Evolutionary conservation across 1,140 invertebrate genomes (phyloP), one percentile per base, ranked within the genome.

Genomic region (Ostrea denselamellosa): DNA sequence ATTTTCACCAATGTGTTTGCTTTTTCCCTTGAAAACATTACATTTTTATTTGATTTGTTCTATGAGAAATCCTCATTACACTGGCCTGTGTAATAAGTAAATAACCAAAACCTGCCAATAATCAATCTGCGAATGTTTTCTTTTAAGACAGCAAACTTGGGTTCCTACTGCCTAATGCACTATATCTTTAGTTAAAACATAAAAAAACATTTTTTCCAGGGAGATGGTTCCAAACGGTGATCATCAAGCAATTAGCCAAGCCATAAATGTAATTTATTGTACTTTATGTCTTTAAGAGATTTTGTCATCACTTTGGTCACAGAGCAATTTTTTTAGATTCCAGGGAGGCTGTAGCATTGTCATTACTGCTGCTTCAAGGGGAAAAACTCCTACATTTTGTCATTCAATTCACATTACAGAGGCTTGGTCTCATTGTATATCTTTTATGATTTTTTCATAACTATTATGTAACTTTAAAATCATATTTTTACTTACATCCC

Each of bases 31-130:
- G 68, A 25, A 77, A 77, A 77, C 68, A 77, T 77, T 77, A 77
- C 68, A 77, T 77, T 77, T 77, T 62, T 22, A 77, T 22, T 34
- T 8, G 25, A 77, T 77, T 77, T 77, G 68, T 77, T 77, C 68
- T 44, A 25, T 25, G 25, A 12, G 28, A 34, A 77, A 28, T 9
- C 68, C 25, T 77, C 17, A 77, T 77, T 77, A 25, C 28, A 28
- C 25, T 77, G 68, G 25, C 12, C 25, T 28, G 3, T 77, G 28
- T 77, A 28, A 77, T 25, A 77, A 77, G 68, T 77, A 77, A 77
- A 77, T 77, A 77, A 71, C n/a, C 68, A 10, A 71, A 71, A 71
- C 68, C 68, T 71, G 68, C 68, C 68, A 71, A 71, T 22, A 71
- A 4, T 71, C 12, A 28, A 44, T 44, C 34, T 44, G 34, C 34